These are phyloP conservation scores for Cephonodes hylas DNA, from an alignment of 2,888 invertebrate genomes.

Conservation along the genomic window DNA sequence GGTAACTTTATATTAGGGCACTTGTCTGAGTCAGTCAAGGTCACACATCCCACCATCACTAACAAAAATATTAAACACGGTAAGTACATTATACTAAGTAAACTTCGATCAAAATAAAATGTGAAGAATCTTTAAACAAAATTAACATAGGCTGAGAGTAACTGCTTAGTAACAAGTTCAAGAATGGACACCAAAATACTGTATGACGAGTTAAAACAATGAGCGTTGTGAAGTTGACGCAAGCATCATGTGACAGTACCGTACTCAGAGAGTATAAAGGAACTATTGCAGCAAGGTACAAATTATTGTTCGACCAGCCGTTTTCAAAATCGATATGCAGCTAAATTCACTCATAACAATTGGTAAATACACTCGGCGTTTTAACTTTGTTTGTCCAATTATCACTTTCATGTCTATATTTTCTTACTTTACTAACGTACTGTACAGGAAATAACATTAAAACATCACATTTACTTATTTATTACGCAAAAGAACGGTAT, in stretches of 20 bases:
- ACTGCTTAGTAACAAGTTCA: background rate
- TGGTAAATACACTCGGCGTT: background rate
- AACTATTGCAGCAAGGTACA: no score
- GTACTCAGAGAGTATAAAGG: no score
- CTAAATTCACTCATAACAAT: background rate
- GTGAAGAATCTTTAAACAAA: background rate
- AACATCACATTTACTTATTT: background rate
- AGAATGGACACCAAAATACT: background rate
- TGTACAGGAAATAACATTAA: background rate
- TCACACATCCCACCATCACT: conserved; percentile 29
- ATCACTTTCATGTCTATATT: background rate
- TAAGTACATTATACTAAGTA: background rate
- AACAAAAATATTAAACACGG: background rate
- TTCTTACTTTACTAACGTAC: background rate
- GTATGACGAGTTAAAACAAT: background rate
- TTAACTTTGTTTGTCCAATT: background rate
- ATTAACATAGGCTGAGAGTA: background rate
- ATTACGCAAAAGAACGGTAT: background rate
- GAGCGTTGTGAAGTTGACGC: background rate
- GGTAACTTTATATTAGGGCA: conserved; percentile 63
- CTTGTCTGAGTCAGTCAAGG: conserved; percentile 27
- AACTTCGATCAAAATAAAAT: background rate
- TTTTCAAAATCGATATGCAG: background rate
- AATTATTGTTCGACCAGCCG: no score
- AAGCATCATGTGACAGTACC: background rate